Base-by-base conservation (phyloP, 2,797 vertebrate genomes). In the Urophycis tenuis region DNA sequence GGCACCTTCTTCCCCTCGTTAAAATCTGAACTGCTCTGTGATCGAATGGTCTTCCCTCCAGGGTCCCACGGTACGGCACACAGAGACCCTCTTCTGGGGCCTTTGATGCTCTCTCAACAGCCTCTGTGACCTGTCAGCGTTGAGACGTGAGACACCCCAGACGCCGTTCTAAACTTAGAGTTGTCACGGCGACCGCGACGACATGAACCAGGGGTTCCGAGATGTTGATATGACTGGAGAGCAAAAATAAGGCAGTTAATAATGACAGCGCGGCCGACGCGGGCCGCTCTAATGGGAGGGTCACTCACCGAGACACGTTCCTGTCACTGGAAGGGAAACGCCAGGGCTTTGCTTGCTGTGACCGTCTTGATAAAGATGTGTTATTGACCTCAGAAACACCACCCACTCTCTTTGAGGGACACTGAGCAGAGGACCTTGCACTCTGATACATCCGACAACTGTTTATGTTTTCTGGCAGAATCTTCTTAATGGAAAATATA, bases 141-240 rank as follows among this genome's bases (percentile, higher is more conserved):
- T 85, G 60, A 79, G 81, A 79, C 78, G 82, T 90, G 90, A 93
- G 82, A 88, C 80, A 90, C 83, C 90, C 91, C 93, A 93, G 92
- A 93, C 88, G 88, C 85, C 80, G 87, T 87, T 85, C 84, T 85
- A 89, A 88, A 91, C 87, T 92, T 88, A 78, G 79, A 86, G 88
- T 86, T 83, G 81, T 88, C 85, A 84, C 88, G 90, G 92, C 87
- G 88, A 88, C 87, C 84, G 75, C 82, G 85, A 88, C 91, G 86
- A 77, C 85, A 84, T 87, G 86, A 88, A 75, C 83, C 79, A 78
- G 49, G 19, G 7, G 45, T 79, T 81, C 82, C 84, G 89, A 92
- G 76, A 78, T 89, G 89, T 84, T 89, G 87, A 91, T 88, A 85
- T 87, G 91, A 89, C 83, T 82, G 76, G 72, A 81, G 81, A 81